Evolutionary conservation across 2,888 invertebrate species (phyloP).

Genomic region (Agonum fuliginosum): DNA sequence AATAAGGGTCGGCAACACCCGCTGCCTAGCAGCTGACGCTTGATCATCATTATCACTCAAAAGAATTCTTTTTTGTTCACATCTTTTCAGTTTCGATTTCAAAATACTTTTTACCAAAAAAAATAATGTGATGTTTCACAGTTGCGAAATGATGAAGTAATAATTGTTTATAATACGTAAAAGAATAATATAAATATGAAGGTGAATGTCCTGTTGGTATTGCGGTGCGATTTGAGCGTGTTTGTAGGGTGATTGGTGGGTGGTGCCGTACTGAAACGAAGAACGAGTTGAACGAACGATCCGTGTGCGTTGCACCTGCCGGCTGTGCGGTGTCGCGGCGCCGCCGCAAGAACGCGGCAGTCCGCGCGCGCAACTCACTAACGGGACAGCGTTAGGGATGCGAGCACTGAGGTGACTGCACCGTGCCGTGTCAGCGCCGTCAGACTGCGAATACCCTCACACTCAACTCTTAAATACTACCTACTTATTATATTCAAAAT

Average conservation of each 20-base stretch:
- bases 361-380: conserved; percentile 24
- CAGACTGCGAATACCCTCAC: background rate
- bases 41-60: conserved; percentile 21
- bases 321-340: conserved; percentile 26
- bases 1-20: conserved; percentile 11
- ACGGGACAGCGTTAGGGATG: conserved; percentile 47
- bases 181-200: too few species aligned
- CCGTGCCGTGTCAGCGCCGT: conserved; percentile 46
- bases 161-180: too few species aligned
- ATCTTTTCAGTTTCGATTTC: conserved; percentile 32
- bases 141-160: too few species aligned
- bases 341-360: conserved; percentile 48
- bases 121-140: too few species aligned
- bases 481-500: background rate
- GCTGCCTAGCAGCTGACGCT: conserved; percentile 24
- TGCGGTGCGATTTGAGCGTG: too few species aligned
- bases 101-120: background rate
- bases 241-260: background rate
- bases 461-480: background rate
- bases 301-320: conserved; percentile 48
- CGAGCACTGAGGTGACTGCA: conserved; percentile 54
- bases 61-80: conserved; percentile 10
- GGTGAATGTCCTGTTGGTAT: conserved; percentile 1
- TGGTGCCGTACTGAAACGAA: conserved; percentile 12
- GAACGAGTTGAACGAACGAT: conserved; percentile 46